phyloP scores from a whole-genome alignment of 2,113 vertebrate species.

The Bos javanicus region DNA sequence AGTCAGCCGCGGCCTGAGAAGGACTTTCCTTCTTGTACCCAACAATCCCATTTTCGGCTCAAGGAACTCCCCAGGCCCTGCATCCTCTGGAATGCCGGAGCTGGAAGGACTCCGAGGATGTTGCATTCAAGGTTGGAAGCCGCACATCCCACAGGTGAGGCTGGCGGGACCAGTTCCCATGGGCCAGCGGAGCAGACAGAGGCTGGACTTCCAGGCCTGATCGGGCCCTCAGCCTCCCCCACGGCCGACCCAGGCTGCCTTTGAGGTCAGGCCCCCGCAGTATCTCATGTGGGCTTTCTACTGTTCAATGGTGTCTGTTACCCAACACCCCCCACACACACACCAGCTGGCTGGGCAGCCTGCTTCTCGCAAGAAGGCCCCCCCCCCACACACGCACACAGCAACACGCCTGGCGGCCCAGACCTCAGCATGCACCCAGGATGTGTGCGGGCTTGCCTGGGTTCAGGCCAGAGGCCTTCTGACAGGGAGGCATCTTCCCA shows the following conservation, averaged over 20 bases:
- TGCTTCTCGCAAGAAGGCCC: not conserved
- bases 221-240: rapidly evolving
- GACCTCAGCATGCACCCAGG: not conserved
- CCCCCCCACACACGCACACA: no score
- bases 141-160: rapidly evolving
- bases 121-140: not conserved
- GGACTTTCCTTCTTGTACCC: not conserved
- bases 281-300: not conserved
- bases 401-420: rapidly evolving
- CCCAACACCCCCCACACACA: not conserved
- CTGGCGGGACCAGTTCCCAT: not conserved
- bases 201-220: not conserved
- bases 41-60: not conserved
- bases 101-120: not conserved
- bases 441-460: rapidly evolving
- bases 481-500: not conserved
- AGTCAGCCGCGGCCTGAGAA: not conserved
- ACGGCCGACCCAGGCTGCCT: not conserved
- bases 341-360: rapidly evolving
- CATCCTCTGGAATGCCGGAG: not conserved
- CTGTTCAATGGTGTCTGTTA: rapidly evolving
- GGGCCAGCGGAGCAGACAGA: not conserved
- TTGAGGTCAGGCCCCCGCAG: not conserved
- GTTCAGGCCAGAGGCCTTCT: rapidly evolving
- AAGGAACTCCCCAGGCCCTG: not conserved